phyloP scores from a whole-genome alignment of 1,140 invertebrate species.

The Bombus superbus region DNA sequence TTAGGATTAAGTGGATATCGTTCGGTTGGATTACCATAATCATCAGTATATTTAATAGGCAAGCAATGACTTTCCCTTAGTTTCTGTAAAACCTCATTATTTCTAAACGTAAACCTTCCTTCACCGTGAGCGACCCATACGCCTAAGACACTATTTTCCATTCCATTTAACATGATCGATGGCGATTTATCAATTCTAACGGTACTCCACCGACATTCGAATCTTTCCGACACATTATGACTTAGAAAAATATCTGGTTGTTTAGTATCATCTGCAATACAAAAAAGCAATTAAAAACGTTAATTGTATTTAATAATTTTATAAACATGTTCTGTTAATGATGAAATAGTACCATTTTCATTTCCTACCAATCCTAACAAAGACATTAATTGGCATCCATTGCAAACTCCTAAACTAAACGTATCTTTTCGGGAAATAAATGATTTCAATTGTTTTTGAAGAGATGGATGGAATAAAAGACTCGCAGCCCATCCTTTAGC shows the following conservation, averaged over 20 bases:
- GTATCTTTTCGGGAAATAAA: constrained; percentile 92
- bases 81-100: constrained; percentile 82
- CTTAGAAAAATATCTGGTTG: constrained; percentile 89
- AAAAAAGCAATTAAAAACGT: neutral
- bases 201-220: constrained; percentile 95
- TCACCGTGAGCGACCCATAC: constrained; percentile 99
- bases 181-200: constrained; percentile 89
- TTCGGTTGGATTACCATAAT: constrained; percentile 89
- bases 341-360: constrained; percentile 51
- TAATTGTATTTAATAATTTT: neutral
- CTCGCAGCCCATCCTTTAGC: constrained; percentile 99
- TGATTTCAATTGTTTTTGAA: constrained; percentile 84
- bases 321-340: neutral
- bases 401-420: constrained; percentile 98
- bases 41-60: constrained; percentile 93
- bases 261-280: constrained; percentile 63
- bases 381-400: constrained; percentile 98
- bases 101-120: constrained; percentile 88
- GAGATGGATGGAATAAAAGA: constrained; percentile 88
- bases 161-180: constrained; percentile 93
- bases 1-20: constrained; percentile 97
- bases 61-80: constrained; percentile 87
- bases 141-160: constrained; percentile 93
- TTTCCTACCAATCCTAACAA: constrained; percentile 91
- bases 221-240: constrained; percentile 94